Evolutionary conservation across 1,140 invertebrate species (phyloP), one percentile per base, ranked within the genome.

Genomic region (Thaumetopoea pityocampa): DNA sequence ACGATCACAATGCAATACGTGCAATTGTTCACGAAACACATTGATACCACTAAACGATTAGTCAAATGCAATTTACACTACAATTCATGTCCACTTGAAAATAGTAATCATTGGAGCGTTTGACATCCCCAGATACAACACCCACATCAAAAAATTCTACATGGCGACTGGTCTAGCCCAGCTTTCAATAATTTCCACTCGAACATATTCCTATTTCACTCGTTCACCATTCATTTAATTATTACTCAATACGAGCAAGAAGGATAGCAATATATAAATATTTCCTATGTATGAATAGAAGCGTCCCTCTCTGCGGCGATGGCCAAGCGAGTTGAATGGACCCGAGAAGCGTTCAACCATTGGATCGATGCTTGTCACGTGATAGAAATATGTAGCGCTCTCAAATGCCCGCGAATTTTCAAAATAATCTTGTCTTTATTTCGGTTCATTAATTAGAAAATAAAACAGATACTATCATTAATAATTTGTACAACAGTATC

Each of bases 111-210:
- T 73, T 78, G 71, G 76, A 79, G 71, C 77, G 68, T 83, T 85
- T 85, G 81, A 85, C 83, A 74, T 84, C 62, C 61, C 59, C 56
- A 81, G 71, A 83, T 76, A 85, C 73, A 79, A 85, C 83, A 84
- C 83, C 80, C 80, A 85, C 83, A 84, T 77, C 71, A 81, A 81
- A 85, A 85, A 84, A 80, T 66, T 73, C 67, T 83, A 85, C 78
- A 84, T 84, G 70, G 76, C 77, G 74, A 83, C 67, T 85, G 74
- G 72, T 63, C 69, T 76, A 61, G 66, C 67, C 60, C 67, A 65
- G 74, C 71, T 71, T 72, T 79, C 78, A 79, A 81, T 77, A 80
- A 81, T 79, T 84, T 82, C 79, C 77, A 83, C 71, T 84, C 76
- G 64, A 76, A 80, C 62, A 67, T 85, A 82, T 84, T 60, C 54